These are phyloP conservation scores for Oreochromis grahami DNA, from an alignment of 2,797 vertebrate genomes.

Conservation along the genomic window DNA sequence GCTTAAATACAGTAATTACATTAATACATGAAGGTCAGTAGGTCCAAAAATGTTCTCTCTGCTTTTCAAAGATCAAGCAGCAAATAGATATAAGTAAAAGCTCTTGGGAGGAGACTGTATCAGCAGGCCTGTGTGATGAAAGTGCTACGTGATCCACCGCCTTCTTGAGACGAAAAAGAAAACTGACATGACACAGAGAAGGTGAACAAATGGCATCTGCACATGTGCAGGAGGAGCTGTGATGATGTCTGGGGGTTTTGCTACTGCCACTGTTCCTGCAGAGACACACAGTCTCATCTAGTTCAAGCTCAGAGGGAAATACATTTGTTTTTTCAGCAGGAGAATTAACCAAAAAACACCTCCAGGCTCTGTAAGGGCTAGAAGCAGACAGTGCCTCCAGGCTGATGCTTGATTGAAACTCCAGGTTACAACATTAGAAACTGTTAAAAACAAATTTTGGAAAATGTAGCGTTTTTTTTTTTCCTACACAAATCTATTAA, in stretches of 20 bases:
- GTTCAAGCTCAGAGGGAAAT: not conserved
- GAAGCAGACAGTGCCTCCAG: not conserved
- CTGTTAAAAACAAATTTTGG: not conserved
- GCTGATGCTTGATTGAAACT: not conserved
- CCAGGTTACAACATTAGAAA: not conserved
- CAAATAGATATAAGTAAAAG: not conserved
- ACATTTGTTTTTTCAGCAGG: not conserved
- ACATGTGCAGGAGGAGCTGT: not conserved
- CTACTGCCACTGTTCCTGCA: not conserved
- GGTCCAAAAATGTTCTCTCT: not conserved
- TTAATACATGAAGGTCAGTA: not conserved
- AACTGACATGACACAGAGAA: not conserved
- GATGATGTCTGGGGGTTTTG: not conserved
- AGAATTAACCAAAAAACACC: rapidly evolving
- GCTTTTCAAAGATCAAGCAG: not conserved
- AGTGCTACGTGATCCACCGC: not conserved
- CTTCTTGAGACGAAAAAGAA: not conserved
- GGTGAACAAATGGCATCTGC: not conserved
- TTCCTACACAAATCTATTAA: not conserved
- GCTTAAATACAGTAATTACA: not conserved
- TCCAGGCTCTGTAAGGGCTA: not conserved
- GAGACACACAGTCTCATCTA: not conserved
- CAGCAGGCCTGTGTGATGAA: not conserved
- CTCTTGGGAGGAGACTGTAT: not conserved
- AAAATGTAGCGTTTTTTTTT: rapidly evolving